Evolutionary conservation across 2,113 vertebrate genomes (phyloP).

Genomic region (Dicerorhinus sumatrensis): DNA sequence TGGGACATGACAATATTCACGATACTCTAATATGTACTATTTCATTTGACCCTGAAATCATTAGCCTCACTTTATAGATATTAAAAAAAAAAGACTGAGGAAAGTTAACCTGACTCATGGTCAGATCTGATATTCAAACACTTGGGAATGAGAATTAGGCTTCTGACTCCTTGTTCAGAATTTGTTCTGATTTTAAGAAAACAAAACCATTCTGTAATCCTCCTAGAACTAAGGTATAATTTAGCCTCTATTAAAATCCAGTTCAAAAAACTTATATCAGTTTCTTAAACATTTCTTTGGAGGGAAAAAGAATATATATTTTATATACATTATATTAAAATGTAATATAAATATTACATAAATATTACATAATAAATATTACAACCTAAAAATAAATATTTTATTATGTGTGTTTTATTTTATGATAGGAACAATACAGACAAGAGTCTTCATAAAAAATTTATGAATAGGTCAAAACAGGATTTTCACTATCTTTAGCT

Average conservation of each 20-base stretch:
- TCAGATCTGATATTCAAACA: not conserved
- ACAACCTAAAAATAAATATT: not conserved
- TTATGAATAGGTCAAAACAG: slow-evolving; percentile 12
- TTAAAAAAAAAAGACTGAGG: not conserved
- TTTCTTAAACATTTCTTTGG: slow-evolving; percentile 29
- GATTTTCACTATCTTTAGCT: not conserved
- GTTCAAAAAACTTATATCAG: not conserved
- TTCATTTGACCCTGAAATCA: slow-evolving; percentile 6
- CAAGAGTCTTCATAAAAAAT: not conserved
- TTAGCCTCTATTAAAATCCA: slow-evolving; percentile 33
- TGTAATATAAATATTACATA: too few relatives aligned
- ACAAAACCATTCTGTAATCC: not conserved
- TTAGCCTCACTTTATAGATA: not conserved
- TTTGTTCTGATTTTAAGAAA: not conserved
- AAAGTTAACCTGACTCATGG: not conserved
- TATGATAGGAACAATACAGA: not conserved
- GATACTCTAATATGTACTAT: not conserved
- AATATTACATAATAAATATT: too few relatives aligned
- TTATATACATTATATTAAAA: not conserved
- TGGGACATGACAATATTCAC: not conserved
- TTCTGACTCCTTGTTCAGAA: not conserved
- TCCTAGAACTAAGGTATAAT: not conserved
- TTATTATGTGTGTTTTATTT: not conserved
- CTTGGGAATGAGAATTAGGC: not conserved
- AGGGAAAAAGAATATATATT: not conserved